Conservation (phyloP, 2,888 invertebrate genomes). For the Oxycera nigricornis region DNA sequence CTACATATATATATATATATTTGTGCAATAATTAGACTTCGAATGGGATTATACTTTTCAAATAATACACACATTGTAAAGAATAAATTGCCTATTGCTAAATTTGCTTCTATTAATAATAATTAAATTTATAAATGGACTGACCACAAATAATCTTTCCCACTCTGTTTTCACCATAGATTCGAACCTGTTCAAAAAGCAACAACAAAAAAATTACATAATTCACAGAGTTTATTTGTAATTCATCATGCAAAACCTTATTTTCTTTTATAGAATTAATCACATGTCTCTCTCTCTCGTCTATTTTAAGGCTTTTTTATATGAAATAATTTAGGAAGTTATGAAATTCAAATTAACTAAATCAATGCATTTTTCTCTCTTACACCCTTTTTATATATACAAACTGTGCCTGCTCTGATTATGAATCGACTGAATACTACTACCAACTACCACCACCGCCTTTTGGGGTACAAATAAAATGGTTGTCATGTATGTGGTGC, state of each 20-base stretch:
- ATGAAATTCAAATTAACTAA: slow-evolving; percentile 43
- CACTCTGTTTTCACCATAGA: slow-evolving; percentile 18
- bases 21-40: slow-evolving; percentile 16
- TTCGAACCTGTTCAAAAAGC: not conserved
- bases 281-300: slow-evolving; percentile 39
- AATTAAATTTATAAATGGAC: not conserved
- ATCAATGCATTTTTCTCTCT: slow-evolving; percentile 46
- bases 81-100: slow-evolving; percentile 10
- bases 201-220: slow-evolving; percentile 1
- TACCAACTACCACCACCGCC: slow-evolving; percentile 42
- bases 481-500: not conserved
- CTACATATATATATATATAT: not conserved
- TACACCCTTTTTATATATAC: slow-evolving; percentile 46
- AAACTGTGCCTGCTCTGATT: slow-evolving; percentile 46
- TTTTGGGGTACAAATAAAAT: slow-evolving; percentile 34
- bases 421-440: slow-evolving; percentile 41
- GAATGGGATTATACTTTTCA: slow-evolving; percentile 24
- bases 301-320: slow-evolving; percentile 28
- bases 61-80: not conserved
- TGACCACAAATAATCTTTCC: slow-evolving; percentile 20
- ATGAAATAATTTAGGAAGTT: slow-evolving; percentile 28
- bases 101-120: slow-evolving; percentile 25
- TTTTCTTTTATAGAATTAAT: slow-evolving; percentile 2
- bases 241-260: not conserved
- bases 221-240: not conserved